Evolutionary conservation across 2,888 invertebrate species (phyloP), one percentile per base, ranked within the genome.

Genomic region (Eretmocerus hayati): DNA sequence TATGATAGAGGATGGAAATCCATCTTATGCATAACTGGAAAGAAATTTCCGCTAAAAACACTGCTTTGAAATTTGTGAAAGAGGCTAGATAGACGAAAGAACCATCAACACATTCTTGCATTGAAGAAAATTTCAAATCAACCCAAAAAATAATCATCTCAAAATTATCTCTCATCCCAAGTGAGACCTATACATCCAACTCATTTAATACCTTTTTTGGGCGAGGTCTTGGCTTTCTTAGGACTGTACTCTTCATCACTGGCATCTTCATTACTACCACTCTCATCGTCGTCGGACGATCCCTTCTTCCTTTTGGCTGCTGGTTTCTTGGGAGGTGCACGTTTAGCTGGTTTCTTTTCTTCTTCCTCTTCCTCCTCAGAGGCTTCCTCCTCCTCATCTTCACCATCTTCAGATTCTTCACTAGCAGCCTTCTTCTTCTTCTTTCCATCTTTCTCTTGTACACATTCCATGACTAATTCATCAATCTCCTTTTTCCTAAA

Each of bases 401-500:
- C 70, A 49, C 75, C 77, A 1, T 74, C 75, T 35, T 76, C 77
- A 42, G 73, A 74, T 2, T 67, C 67, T 31, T 73, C 72, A 41
- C 70, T 70, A 33, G 72, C 72, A 21, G 68, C 69, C 11, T 66
- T 69, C 56, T 71, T 69, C 56, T 73, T 74, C 35, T 73, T 74
- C 37, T 74, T 75, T 40, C 67, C 64, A 30, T 72, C 72, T 54
- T 73, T 73, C 54, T 74, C 72, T 57, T 75, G 71, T 40, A 80
- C 67, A 60, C 82, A 84, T 57, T 88, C 86, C 86, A 91, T 87
- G 6, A 93, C 88, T 53, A 93, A 74, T 58, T 84, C 80, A 67
- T 92, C 90, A n/a, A 94, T 87, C 69, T 90, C 82, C 66, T 87
- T 85, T 72, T 88, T 91, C 62, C 90, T 86, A 40, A 13, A 49